Conservation (phyloP, 2,113 vertebrate species). For the Clarias gariepinus region DNA sequence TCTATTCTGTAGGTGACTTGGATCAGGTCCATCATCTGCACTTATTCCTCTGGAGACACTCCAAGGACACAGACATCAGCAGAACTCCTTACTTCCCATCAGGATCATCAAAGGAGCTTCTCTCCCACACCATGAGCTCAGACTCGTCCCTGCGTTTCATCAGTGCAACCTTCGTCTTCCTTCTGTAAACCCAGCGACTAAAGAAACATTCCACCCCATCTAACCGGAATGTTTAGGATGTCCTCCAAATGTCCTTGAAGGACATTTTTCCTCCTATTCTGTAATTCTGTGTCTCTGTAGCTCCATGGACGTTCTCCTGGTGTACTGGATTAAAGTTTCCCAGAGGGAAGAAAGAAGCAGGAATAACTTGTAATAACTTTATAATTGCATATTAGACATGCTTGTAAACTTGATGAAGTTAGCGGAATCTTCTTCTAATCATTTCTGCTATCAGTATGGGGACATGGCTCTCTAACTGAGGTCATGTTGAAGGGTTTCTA, state of each 20-base stretch:
- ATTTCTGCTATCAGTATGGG: neutral
- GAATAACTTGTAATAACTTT: neutral
- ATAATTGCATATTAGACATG: neutral
- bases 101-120: neutral
- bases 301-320: neutral
- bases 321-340: neutral
- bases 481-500: neutral
- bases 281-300: neutral
- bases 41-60: neutral
- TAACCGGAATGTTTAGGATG: neutral
- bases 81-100: neutral
- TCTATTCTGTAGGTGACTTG: neutral
- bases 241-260: neutral
- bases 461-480: neutral
- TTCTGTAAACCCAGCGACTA: neutral
- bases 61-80: neutral
- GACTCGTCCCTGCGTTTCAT: neutral
- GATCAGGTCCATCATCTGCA: neutral
- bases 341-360: neutral
- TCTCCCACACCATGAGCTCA: neutral
- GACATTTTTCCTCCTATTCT: neutral
- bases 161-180: neutral
- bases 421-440: neutral
- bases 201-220: neutral
- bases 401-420: neutral